phyloP scores from a whole-genome alignment of 2,113 vertebrate genomes.

The Malurus cyaneus region DNA sequence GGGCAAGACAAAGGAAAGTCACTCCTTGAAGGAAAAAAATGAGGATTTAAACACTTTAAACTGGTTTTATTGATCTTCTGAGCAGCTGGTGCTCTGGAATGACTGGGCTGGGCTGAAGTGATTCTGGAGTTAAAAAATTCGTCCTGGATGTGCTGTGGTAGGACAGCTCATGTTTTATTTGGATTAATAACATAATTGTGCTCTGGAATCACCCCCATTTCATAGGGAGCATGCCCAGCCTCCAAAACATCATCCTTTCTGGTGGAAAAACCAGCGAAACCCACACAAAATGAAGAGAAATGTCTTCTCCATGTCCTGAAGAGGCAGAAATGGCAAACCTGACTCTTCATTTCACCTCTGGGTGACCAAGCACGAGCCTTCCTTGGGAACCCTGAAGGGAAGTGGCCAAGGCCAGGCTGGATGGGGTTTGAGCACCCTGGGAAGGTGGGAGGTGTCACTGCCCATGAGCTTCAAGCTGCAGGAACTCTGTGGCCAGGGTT shows the following conservation, averaged over 20 bases:
- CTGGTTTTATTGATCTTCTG: neutral
- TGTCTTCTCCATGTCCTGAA: neutral
- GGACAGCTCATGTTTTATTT: neutral
- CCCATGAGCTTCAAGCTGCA: neutral
- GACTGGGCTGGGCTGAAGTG: neutral
- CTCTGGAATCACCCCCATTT: slow-evolving; percentile 18
- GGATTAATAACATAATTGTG: neutral
- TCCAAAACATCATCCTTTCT: neutral
- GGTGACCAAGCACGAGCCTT: neutral
- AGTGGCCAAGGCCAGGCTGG: neutral
- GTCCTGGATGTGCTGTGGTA: neutral
- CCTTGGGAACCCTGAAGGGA: neutral
- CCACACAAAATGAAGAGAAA: neutral
- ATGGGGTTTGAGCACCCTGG: too few species aligned
- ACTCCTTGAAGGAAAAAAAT: neutral
- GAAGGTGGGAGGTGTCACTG: too few species aligned
- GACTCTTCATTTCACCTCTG: neutral
- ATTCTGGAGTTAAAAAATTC: slow-evolving; percentile 1
- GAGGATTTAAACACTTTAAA: neutral
- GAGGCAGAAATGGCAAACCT: neutral
- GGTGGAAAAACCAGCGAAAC: neutral
- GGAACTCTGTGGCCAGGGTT: neutral
- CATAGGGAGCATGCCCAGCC: neutral
- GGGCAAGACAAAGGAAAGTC: neutral
- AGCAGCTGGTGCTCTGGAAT: neutral